These are phyloP conservation scores for Epiblema foenella DNA, from an alignment of 2,888 invertebrate genomes.

Conservation along the genomic window DNA sequence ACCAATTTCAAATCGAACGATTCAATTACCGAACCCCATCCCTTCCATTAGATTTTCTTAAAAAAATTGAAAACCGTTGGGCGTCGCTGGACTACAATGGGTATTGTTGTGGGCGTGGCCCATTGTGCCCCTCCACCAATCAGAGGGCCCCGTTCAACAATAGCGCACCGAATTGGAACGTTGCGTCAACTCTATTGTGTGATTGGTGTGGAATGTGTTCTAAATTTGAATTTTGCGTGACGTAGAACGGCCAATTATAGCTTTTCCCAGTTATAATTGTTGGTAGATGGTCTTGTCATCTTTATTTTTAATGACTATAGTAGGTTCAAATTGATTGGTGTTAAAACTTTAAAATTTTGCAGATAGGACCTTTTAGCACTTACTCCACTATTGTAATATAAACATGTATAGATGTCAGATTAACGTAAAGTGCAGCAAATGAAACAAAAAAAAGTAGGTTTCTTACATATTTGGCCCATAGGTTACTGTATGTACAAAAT, in stretches of 20 bases:
- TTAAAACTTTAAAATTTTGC: background rate
- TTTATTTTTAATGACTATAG: background rate
- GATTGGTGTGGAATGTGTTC: conserved; percentile 67
- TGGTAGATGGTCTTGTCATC: conserved; percentile 10
- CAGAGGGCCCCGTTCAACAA: conserved; percentile 72
- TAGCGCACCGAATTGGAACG: conserved; percentile 82
- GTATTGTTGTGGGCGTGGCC: conserved; percentile 80
- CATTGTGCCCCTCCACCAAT: conserved; percentile 80
- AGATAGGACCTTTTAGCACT: background rate
- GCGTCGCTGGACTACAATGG: conserved; percentile 78
- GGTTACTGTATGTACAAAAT: no score
- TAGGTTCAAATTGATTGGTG: background rate
- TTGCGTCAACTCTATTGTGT: conserved; percentile 76
- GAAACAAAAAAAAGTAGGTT: no score
- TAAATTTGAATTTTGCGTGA: conserved; percentile 56
- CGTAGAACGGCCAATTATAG: conserved; percentile 51
- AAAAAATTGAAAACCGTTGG: conserved; percentile 56
- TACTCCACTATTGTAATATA: background rate
- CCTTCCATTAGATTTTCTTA: conserved; percentile 13
- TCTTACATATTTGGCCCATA: no score
- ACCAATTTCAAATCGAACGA: background rate
- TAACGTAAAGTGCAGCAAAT: no score
- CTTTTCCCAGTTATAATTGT: conserved; percentile 18
- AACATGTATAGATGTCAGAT: no score
- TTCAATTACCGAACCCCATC: conserved; percentile 39